Conservation (phyloP, 30 jellyfish, hydroid and myxozoan species). For the Cassiopea andromeda region DNA sequence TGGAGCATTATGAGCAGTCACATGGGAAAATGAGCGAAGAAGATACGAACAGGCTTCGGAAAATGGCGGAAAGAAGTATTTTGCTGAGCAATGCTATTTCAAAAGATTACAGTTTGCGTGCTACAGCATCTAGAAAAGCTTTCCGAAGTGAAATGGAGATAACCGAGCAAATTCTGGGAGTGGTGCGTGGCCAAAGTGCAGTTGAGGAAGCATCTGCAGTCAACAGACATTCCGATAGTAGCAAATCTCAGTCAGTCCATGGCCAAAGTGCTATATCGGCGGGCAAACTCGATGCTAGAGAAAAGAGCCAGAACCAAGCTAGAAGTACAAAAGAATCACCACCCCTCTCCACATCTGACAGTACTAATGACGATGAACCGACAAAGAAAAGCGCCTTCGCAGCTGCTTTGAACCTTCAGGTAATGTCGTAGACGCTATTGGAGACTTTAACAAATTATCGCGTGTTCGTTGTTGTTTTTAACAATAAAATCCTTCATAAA, state of each 20-base stretch:
- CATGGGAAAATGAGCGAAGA: slow-evolving; percentile 64
- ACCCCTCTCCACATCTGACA: not conserved
- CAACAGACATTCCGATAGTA: not conserved
- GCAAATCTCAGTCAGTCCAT: not conserved
- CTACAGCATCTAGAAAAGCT: slow-evolving; percentile 71
- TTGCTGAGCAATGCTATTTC: slow-evolving; percentile 71
- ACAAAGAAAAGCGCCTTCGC: slow-evolving; percentile 65
- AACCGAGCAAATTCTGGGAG: slow-evolving; percentile 42
- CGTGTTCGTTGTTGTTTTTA: no score
- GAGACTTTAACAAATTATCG: no score
- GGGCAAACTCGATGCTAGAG: not conserved
- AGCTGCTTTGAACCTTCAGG: slow-evolving; percentile 67
- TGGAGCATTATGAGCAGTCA: slow-evolving; percentile 55
- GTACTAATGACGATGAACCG: slow-evolving; percentile 46
- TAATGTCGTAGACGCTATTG: slow-evolving; percentile 28
- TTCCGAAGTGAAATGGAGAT: slow-evolving; percentile 65
- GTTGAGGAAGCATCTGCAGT: slow-evolving; percentile 16
- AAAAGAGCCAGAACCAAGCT: not conserved
- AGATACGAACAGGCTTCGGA: slow-evolving; percentile 57
- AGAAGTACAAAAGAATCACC: not conserved
- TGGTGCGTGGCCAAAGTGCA: slow-evolving; percentile 2
- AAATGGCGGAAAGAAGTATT: slow-evolving; percentile 46
- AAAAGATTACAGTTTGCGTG: slow-evolving; percentile 72
- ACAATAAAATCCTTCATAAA: no score
- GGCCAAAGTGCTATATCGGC: not conserved